These are phyloP conservation scores for Eristalinus sepulchralis DNA, from an alignment of 2,888 invertebrate species.

Conservation along the genomic window DNA sequence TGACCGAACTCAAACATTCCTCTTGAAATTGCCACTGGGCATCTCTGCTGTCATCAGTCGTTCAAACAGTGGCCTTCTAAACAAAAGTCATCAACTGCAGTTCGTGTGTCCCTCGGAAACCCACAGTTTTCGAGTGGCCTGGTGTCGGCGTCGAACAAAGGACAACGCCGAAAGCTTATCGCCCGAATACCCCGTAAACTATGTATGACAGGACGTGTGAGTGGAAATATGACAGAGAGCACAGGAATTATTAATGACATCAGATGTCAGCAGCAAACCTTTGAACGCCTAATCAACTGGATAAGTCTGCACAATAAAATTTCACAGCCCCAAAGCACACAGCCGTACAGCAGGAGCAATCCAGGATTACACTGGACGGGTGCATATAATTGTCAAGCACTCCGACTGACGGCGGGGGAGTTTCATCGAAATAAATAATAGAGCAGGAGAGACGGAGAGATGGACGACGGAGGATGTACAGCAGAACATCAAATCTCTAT, in stretches of 20 bases:
- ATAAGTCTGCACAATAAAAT: constrained; percentile 56
- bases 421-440: constrained; percentile 30
- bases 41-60: neutral
- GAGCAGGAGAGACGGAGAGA: constrained; percentile 7
- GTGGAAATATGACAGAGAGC: constrained; percentile 49
- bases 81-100: neutral
- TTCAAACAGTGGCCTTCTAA: neutral
- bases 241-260: constrained; percentile 64
- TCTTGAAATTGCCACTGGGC: neutral
- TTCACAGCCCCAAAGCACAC: constrained; percentile 17
- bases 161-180: neutral
- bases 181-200: neutral
- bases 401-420: constrained; percentile 7
- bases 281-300: constrained; percentile 67
- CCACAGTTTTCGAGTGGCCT: neutral
- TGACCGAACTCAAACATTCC: neutral
- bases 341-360: neutral
- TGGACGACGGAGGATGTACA: constrained; percentile 27
- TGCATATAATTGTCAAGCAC: constrained; percentile 53
- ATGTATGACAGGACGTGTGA: constrained; percentile 9
- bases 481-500: constrained; percentile 59
- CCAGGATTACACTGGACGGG: neutral
- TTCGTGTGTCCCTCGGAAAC: neutral
- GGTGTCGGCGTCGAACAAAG: neutral
- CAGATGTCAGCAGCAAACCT: constrained; percentile 63